Percentiles rank a stretch among this genome's conserved stretches.
Conservation (phyloP, 1,140 invertebrate species). For the Megalonaias nervosa region DNA sequence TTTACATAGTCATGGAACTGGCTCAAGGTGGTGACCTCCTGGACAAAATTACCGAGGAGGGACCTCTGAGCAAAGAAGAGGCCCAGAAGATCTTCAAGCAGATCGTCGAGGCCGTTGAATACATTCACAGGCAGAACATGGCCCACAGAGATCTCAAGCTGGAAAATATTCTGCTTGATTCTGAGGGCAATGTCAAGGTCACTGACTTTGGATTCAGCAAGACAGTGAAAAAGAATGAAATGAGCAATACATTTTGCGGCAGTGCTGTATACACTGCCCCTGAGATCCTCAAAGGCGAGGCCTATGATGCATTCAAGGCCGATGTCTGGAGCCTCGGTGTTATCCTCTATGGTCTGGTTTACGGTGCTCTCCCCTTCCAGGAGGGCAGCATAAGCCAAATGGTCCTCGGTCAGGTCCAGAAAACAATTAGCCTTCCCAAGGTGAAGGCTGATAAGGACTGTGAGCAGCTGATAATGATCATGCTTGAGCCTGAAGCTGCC, state of each 20-base stretch:
- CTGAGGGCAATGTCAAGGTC: slow-evolving; percentile 57
- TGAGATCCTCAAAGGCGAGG: slow-evolving; percentile 75
- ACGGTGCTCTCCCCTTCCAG: no score
- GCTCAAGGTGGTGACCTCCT: slow-evolving; percentile 89
- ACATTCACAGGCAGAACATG: slow-evolving; percentile 75
- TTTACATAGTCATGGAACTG: slow-evolving; percentile 84
- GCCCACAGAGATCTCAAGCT: slow-evolving; percentile 77
- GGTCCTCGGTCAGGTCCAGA: no score
- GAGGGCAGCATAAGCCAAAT: no score
- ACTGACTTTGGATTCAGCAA: slow-evolving; percentile 67
- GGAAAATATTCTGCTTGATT: slow-evolving; percentile 66
- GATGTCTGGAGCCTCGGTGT: slow-evolving; percentile 80
- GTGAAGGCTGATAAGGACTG: no score
- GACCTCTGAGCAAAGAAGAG: slow-evolving; percentile 47
- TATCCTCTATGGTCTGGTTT: slow-evolving; percentile 65
- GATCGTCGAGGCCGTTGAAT: slow-evolving; percentile 79
- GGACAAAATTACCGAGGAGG: slow-evolving; percentile 78
- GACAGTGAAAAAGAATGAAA: slow-evolving; percentile 64
- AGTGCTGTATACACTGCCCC: slow-evolving; percentile 81
- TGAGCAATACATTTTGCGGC: slow-evolving; percentile 79
- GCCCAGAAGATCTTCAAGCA: slow-evolving; percentile 79
- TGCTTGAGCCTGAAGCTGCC: no score
- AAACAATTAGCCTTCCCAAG: no score
- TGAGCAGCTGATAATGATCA: no score
- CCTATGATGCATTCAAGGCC: slow-evolving; percentile 77